Evolutionary conservation across 2,888 invertebrate genomes (phyloP).

Genomic region (Caenorhabditis doughertyi): DNA sequence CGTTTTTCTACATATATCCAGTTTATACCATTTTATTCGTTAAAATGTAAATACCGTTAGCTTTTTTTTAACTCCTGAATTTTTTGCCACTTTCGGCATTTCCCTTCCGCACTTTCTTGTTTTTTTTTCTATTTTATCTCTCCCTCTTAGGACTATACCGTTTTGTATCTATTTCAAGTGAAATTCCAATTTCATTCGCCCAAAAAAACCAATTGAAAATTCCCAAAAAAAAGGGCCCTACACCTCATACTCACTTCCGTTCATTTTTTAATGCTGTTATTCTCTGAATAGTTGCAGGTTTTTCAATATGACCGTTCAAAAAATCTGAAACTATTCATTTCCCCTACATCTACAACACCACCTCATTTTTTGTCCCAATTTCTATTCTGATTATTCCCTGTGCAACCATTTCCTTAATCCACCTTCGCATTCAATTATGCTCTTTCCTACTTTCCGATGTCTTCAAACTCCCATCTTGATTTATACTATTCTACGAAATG

Average conservation of each 20-base stretch:
- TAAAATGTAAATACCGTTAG: slow-evolving; percentile 48
- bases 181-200: slow-evolving; percentile 15
- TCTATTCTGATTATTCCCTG: slow-evolving; percentile 30
- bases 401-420: slow-evolving; percentile 23
- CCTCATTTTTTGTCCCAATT: slow-evolving; percentile 23
- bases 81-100: not conserved
- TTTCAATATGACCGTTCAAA: not conserved
- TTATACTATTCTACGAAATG: slow-evolving; percentile 16
- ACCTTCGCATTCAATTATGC: slow-evolving; percentile 13
- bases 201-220: slow-evolving; percentile 20
- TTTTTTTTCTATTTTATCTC: slow-evolving; percentile 7
- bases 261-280: slow-evolving; percentile 42
- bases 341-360: slow-evolving; percentile 22
- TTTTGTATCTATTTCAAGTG: slow-evolving; percentile 28
- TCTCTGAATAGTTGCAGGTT: not conserved
- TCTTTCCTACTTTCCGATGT: slow-evolving; percentile 25
- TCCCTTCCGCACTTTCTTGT: not conserved
- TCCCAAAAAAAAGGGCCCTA: slow-evolving; percentile 22
- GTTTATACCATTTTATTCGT: slow-evolving; percentile 39
- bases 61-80: slow-evolving; percentile 18
- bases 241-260: slow-evolving; percentile 54
- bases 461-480: slow-evolving; percentile 11
- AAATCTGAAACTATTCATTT: slow-evolving; percentile 8
- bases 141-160: slow-evolving; percentile 20
- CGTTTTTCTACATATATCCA: slow-evolving; percentile 8